phyloP scores from a whole-genome alignment of 2,113 vertebrate genomes.

The Galbula dea region DNA sequence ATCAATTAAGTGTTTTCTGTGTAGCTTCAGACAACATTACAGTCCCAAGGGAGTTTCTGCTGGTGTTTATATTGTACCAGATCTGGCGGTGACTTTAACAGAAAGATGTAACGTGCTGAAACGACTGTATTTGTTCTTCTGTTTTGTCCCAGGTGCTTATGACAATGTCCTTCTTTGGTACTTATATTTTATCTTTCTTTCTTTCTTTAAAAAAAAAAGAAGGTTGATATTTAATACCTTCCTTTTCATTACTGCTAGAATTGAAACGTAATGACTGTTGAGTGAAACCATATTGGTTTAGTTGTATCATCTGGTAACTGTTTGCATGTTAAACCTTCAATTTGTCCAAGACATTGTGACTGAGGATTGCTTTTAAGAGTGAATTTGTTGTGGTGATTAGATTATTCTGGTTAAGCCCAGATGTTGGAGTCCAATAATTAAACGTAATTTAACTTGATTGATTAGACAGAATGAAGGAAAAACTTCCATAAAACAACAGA shows the following conservation, averaged over 20 bases:
- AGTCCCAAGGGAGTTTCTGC: background rate
- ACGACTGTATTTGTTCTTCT: background rate
- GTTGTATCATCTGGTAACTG: background rate
- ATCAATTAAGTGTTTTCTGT: background rate
- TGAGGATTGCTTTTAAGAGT: constrained; percentile 38
- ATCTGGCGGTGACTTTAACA: constrained; percentile 12
- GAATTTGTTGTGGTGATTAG: background rate
- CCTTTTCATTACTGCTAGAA: background rate
- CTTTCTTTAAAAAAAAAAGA: background rate
- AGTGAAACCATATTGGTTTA: background rate
- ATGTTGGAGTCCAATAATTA: constrained; percentile 33
- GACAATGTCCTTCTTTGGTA: background rate
- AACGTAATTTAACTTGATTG: constrained; percentile 15
- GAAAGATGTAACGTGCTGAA: background rate
- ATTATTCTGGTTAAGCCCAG: constrained; percentile 19
- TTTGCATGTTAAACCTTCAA: constrained; percentile 30
- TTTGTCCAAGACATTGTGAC: background rate
- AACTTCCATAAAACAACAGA: background rate
- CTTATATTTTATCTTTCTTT: background rate
- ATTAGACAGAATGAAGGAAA: constrained; percentile 32
- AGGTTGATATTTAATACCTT: background rate
- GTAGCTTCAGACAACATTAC: constrained; percentile 1
- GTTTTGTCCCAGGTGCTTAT: background rate
- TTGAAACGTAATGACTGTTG: constrained; percentile 7
- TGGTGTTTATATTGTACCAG: background rate